Evolutionary conservation across 2,113 vertebrate genomes (phyloP), one percentile per base, ranked within the genome.

Genomic region (Acanthisitta chloris): DNA sequence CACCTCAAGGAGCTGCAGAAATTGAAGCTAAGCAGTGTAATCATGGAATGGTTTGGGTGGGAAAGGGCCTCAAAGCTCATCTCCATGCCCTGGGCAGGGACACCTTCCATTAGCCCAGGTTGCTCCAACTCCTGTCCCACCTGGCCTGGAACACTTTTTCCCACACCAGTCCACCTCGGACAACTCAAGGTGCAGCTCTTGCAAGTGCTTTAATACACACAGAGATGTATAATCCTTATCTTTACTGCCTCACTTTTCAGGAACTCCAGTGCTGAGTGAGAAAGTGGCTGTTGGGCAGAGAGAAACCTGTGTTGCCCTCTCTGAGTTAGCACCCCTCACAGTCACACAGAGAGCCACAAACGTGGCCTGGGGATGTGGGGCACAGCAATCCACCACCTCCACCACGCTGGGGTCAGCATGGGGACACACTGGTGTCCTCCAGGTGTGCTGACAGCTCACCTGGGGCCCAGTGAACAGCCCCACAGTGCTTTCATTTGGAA

Each of bases 311-410:
- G 51, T 54, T n/a, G 1, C 5, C 19, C 5, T 9, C 24, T 20
- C 1, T 8, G 40, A n/a, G 9, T 25, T 4, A 43, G 29, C 14
- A 57, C 2, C 38, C 40, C 28, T 8, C 7, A 18, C 14, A 21
- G 9, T 31, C 10, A 21, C 36, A 0, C 3, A 29, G 33, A 3
- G 9, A 17, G 54, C 15, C 15, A 31, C 40, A 23, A 67, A 5
- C 0, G 0, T 6, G 14, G 57, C 21, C 28, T 18, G 2, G 0
- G 11, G 38, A 9, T 9, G 8, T 17, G 17, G 0, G 11, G 29
- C 24, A 3, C n/a, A 4, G 13, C 24, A 16, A 4, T 9, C 21
- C n/a, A n/a, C n/a, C n/a, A n/a, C n/a, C n/a, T n/a, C n/a, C n/a
- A n/a, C n/a, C n/a, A n/a, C n/a, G n/a, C n/a, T 20, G 21, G 2